Evolutionary conservation across 2,797 vertebrate species (phyloP).

Genomic region (Hapalemur alaotrensis): DNA sequence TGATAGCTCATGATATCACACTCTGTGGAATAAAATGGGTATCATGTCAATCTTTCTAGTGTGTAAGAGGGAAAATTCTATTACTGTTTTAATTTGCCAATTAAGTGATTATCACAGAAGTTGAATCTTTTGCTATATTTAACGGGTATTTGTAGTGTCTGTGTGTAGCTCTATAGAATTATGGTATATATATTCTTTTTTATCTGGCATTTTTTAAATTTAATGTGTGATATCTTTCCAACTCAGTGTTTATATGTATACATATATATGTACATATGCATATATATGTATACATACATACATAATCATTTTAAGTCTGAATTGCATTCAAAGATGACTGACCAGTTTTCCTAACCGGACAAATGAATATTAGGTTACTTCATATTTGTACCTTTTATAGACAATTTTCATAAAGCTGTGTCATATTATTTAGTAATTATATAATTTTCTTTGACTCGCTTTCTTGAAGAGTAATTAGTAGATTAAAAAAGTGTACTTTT

Average conservation of each 20-base stretch:
- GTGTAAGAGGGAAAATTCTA: neutral
- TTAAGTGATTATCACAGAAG: neutral
- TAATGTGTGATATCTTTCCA: neutral
- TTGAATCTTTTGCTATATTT: neutral
- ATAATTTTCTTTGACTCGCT: neutral
- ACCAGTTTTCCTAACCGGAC: neutral
- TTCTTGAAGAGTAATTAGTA: neutral
- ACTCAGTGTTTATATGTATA: neutral
- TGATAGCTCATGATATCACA: neutral
- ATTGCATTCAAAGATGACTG: neutral
- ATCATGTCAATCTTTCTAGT: neutral
- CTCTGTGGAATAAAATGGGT: neutral
- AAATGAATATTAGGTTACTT: neutral
- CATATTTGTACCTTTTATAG: neutral
- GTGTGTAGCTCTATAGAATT: neutral
- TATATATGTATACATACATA: neutral
- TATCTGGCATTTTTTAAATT: neutral
- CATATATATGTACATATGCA: neutral
- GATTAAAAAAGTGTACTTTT: neutral
- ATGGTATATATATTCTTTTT: neutral
- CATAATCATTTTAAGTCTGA: neutral
- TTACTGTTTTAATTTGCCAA: neutral
- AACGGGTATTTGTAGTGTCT: neutral
- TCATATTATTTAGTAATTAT: neutral
- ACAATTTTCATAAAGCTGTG: neutral